A percentile compares a stretch with the other conserved stretches of the same genome.
Evolutionary conservation across 2,113 vertebrate genomes (phyloP).

Genomic region (Lycocorax pyrrhopterus): DNA sequence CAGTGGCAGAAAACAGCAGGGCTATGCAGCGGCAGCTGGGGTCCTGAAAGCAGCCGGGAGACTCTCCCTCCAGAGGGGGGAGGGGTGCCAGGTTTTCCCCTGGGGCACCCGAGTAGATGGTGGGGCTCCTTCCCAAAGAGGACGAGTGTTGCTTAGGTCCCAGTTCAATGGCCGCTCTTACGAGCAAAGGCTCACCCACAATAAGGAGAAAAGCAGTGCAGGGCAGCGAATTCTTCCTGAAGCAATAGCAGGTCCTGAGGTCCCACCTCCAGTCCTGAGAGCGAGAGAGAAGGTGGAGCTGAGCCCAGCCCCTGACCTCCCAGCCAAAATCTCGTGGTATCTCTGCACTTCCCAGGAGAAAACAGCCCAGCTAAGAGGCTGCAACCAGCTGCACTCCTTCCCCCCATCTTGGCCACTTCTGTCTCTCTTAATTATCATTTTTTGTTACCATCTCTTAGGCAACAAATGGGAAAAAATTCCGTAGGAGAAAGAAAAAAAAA

Average conservation of each 20-base stretch:
- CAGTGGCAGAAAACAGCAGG: neutral
- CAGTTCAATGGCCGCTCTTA: neutral
- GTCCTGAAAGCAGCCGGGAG: rapidly evolving
- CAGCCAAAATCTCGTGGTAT: neutral
- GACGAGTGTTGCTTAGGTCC: neutral
- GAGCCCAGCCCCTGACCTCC: neutral
- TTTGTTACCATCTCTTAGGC: neutral
- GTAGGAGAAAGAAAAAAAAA: neutral
- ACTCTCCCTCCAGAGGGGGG: neutral
- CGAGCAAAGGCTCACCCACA: neutral
- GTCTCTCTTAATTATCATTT: neutral
- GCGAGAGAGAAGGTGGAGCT: neutral
- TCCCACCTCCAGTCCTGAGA: neutral
- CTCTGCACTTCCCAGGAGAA: neutral
- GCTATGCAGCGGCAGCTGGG: neutral
- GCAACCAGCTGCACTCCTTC: too few relatives aligned
- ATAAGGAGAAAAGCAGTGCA: neutral
- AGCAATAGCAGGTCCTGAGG: neutral
- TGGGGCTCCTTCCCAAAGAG: too few relatives aligned
- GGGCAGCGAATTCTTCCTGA: neutral
- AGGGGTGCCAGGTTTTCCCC: too few relatives aligned
- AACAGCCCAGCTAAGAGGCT: neutral
- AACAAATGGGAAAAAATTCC: neutral
- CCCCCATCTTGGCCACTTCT: neutral
- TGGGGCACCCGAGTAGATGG: neutral